phyloP scores from a whole-genome alignment of 1,140 invertebrate genomes.

The Macrobrachium rosenbergii region DNA sequence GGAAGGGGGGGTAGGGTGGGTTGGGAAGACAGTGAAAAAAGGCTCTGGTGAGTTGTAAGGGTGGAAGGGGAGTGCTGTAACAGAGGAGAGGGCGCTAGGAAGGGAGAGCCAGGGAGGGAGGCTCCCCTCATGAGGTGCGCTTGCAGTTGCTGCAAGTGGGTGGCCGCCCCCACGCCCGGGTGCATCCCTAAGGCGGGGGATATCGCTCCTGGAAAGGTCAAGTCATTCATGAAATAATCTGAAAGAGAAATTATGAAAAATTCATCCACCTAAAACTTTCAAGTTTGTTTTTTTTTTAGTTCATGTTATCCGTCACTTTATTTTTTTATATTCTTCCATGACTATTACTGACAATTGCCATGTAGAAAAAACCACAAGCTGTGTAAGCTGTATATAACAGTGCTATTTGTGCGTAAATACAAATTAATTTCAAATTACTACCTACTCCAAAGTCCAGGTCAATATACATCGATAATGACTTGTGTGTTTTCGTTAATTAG shows the following conservation, averaged over 20 bases:
- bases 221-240: slow-evolving; percentile 40
- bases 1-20: slow-evolving; percentile 64
- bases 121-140: slow-evolving; percentile 78
- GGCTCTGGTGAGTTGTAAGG: slow-evolving; percentile 61
- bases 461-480: no score
- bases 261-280: background rate
- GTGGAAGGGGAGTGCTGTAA: slow-evolving; percentile 66
- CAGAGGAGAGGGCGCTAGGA: slow-evolving; percentile 69
- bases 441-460: no score
- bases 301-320: no score
- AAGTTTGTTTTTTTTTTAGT: background rate
- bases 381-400: no score
- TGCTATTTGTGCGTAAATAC: no score
- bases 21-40: slow-evolving; percentile 64
- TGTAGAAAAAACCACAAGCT: no score
- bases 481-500: no score
- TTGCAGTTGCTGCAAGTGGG: slow-evolving; percentile 83
- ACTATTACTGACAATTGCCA: no score
- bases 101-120: slow-evolving; percentile 70
- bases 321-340: no score
- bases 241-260: slow-evolving; percentile 7
- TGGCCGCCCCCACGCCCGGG: slow-evolving; percentile 73
- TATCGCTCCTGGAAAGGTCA: slow-evolving; percentile 71
- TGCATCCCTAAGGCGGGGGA: slow-evolving; percentile 80
- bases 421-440: no score